These are phyloP conservation scores for Megatriorchis doriae DNA, from an alignment of 2,113 vertebrate genomes.

Conservation along the genomic window DNA sequence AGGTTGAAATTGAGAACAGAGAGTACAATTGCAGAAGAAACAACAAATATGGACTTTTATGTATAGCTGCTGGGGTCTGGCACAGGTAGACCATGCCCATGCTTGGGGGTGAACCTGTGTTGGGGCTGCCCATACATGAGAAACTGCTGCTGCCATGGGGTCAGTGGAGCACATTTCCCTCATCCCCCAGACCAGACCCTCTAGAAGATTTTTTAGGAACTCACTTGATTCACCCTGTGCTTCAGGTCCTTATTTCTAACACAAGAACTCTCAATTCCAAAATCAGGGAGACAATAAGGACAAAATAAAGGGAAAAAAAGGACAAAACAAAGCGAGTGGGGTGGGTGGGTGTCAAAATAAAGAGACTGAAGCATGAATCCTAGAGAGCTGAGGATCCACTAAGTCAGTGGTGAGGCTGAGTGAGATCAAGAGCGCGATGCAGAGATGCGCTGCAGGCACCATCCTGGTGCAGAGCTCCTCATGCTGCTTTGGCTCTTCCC, in stretches of 20 bases:
- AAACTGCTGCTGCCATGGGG: background rate
- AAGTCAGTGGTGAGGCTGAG: background rate
- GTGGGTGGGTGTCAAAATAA: background rate
- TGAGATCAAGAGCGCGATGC: too few species aligned
- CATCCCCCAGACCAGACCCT: background rate
- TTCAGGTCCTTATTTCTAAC: background rate
- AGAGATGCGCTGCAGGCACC: background rate
- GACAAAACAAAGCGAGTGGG: background rate
- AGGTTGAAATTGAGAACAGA: background rate
- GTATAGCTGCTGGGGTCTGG: background rate
- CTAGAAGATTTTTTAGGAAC: background rate
- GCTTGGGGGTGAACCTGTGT: background rate
- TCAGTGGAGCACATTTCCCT: background rate
- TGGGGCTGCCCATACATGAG: fast-evolving
- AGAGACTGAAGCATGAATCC: background rate
- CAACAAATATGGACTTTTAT: fast-evolving
- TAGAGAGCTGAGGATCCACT: background rate
- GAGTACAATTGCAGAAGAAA: background rate
- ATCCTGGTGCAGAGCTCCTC: background rate
- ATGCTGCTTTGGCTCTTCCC: background rate
- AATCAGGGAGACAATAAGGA: background rate
- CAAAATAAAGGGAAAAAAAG: background rate
- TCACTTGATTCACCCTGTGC: background rate
- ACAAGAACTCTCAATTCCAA: background rate
- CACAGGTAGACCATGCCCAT: fast-evolving